Conservation (phyloP, 2,797 vertebrate species). For the Morelia viridis region DNA sequence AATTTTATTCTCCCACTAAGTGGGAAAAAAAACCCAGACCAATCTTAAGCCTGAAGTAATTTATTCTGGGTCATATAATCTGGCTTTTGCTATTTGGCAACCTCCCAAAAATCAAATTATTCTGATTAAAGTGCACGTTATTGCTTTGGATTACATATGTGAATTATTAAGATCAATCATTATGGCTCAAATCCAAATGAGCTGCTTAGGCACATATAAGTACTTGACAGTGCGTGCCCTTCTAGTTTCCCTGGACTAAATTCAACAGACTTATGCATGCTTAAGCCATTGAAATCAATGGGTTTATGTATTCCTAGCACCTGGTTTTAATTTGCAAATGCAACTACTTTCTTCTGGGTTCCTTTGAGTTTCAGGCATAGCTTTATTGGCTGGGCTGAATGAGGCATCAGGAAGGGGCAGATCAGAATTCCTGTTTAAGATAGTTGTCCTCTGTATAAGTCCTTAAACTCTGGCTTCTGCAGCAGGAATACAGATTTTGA, state of each 20-base stretch:
- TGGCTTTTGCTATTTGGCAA: constrained; percentile 49
- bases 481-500: background rate
- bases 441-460: background rate
- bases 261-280: background rate
- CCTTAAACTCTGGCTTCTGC: background rate
- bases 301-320: background rate
- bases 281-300: background rate
- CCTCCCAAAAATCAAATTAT: constrained; percentile 53
- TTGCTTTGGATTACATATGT: constrained; percentile 52
- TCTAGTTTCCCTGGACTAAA: background rate
- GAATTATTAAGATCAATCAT: background rate
- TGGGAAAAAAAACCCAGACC: constrained; percentile 55
- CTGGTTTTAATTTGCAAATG: constrained; percentile 1
- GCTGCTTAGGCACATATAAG: background rate
- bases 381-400: background rate
- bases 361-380: background rate
- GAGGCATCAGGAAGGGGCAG: background rate
- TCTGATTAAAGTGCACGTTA: constrained; percentile 53
- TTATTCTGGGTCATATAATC: constrained; percentile 50
- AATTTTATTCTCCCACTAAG: background rate
- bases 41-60: constrained; percentile 55
- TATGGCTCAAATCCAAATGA: background rate
- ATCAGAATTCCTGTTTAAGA: background rate
- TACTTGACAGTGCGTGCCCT: background rate
- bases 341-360: background rate